Conservation (phyloP, 2,113 vertebrate genomes). For the Scalopus aquaticus region DNA sequence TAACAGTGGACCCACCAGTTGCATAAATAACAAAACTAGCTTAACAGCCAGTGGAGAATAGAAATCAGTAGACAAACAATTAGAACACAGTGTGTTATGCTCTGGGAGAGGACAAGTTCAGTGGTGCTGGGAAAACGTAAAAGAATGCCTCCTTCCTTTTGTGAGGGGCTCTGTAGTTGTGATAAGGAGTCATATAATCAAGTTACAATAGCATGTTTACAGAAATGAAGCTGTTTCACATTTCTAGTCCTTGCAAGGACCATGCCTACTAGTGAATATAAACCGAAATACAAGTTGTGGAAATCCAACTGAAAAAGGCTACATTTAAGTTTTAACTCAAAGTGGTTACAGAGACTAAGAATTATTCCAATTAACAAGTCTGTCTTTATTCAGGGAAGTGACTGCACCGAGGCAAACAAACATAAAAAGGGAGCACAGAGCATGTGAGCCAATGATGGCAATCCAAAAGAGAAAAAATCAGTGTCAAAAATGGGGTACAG, state of each 20-base stretch:
- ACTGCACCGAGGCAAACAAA: background rate
- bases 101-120: background rate
- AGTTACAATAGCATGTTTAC: background rate
- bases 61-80: background rate
- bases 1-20: background rate
- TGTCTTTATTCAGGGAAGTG: background rate
- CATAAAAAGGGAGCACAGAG: background rate
- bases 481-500: background rate
- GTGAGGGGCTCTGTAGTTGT: background rate
- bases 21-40: background rate
- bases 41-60: background rate
- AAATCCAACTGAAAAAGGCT: background rate
- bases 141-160: background rate
- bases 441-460: background rate
- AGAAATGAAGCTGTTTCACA: background rate
- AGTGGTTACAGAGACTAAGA: background rate
- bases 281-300: background rate
- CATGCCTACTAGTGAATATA: background rate
- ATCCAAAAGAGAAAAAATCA: background rate
- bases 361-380: slow-evolving; percentile 5
- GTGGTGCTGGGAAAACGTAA: background rate
- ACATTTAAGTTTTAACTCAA: background rate
- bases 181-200: background rate
- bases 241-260: background rate
- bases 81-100: background rate